A percentile compares a stretch with the other conserved stretches of the same genome.
Evolutionary conservation across 2,888 invertebrate genomes (phyloP).

Genomic region (Cinara cedri): DNA sequence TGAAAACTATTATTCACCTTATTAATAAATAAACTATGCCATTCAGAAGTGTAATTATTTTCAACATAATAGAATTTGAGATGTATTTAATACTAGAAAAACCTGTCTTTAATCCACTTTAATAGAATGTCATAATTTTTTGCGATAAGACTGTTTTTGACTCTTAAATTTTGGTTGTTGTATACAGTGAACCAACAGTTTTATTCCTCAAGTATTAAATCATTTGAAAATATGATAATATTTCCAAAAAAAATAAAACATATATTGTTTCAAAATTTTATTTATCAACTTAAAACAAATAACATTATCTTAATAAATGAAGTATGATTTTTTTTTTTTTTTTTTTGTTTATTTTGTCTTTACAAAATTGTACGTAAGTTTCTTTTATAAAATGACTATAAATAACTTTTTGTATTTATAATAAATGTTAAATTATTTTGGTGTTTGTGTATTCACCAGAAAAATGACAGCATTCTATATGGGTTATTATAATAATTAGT

Average conservation of each 20-base stretch:
- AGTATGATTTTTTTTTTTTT: conserved; percentile 55
- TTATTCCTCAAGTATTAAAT: background rate
- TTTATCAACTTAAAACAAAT: conserved; percentile 57
- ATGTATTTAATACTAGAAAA: no score
- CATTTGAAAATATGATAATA: background rate
- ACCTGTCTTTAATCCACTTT: no score
- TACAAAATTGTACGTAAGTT: conserved; percentile 57
- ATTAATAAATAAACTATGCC: no score
- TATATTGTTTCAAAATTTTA: conserved; percentile 57
- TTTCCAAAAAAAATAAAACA: conserved; percentile 14
- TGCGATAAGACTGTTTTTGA: no score
- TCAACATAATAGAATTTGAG: no score
- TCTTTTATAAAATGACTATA: conserved; percentile 57
- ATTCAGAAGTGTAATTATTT: no score
- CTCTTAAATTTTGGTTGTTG: no score
- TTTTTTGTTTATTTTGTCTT: conserved; percentile 53
- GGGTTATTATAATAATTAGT: conserved; percentile 48
- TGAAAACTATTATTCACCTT: no score
- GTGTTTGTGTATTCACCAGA: conserved; percentile 48
- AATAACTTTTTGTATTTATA: conserved; percentile 54
- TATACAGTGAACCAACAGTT: no score
- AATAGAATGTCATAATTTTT: no score
- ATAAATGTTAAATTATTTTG: conserved; percentile 56
- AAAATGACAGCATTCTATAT: conserved; percentile 52
- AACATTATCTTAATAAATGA: conserved; percentile 57